Percentiles rank a stretch among this genome's conserved stretches.
phyloP scores from a whole-genome alignment of 2,888 invertebrate genomes.

The Eupithecia tripunctaria region DNA sequence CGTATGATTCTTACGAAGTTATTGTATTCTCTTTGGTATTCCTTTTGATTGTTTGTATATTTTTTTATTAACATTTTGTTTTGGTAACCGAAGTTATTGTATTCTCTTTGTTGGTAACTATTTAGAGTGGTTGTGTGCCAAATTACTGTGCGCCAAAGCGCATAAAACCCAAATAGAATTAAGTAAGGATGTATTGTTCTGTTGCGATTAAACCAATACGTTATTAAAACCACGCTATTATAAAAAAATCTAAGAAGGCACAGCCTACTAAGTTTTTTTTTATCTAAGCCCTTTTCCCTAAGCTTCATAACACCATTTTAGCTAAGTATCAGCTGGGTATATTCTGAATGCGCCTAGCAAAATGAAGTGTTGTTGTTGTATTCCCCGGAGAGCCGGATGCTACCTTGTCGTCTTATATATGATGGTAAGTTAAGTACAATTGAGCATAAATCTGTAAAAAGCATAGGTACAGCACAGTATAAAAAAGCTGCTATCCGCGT shows the following conservation, averaged over 20 bases:
- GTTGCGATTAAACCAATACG: too few species aligned
- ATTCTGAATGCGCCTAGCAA: background rate
- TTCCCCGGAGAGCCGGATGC: background rate
- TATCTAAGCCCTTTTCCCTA: background rate
- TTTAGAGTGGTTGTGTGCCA: background rate
- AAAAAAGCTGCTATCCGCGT: background rate
- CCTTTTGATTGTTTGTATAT: too few species aligned
- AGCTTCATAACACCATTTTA: background rate
- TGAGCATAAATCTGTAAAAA: background rate
- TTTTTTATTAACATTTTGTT: too few species aligned
- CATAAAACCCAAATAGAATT: background rate
- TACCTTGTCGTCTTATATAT: background rate
- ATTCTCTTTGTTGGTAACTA: background rate
- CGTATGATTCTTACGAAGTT: too few species aligned
- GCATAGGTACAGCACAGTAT: background rate
- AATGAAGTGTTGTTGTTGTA: conserved; percentile 2
- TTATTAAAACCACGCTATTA: background rate
- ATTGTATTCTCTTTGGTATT: too few species aligned
- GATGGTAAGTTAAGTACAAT: background rate
- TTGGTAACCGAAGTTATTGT: too few species aligned
- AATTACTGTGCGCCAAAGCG: background rate
- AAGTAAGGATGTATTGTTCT: too few species aligned
- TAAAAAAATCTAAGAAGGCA: too few species aligned
- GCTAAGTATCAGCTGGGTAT: background rate
- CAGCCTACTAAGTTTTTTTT: background rate